Evolutionary conservation across 2,888 invertebrate genomes (phyloP), one percentile per base, ranked within the genome.

Genomic region (Dicranocentrus wangi): DNA sequence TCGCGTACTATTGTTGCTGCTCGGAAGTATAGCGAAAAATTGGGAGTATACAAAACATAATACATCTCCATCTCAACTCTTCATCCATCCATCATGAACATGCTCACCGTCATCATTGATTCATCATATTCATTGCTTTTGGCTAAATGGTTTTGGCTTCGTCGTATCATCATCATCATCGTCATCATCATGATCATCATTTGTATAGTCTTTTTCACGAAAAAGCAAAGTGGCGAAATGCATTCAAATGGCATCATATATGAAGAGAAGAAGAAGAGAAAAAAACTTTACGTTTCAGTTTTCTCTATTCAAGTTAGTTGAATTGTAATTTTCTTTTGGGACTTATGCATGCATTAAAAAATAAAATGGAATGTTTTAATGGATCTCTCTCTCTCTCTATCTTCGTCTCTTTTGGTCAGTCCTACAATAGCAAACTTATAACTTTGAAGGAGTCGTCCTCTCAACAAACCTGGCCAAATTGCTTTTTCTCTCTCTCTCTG

Each of bases 321-420:
- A 23, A 61, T 61, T 69, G 61, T 77, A 77, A 66, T 69, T 77
- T 69, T 77, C 61, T 47, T 77, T n/a, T 55, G 68, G 69, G 77
- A 77, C 69, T 77, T 77, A 77, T 77, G 77, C 61, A 77, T 77
- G 77, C 77, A 77, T 77, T 77, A 77, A 77, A 72, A 76, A 69
- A 77, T 68, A 42, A 69, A 77, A 77, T 77, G 77, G 68, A 77
- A 77, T 77, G 77, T n/a, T 69, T 77, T 77, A 69, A 77, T 77
- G 69, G 69, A 51, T 61, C 65, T 68, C 53, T 53, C 17, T 10
- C n/a, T 3, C 51, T 51, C 51, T 51, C n/a, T n/a, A n/a, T n/a
- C n/a, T n/a, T n/a, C n/a, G n/a, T n/a, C n/a, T n/a, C n/a, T 47
- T 47, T n/a, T n/a, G 8, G 17, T 32, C 27, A 53, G 28, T 58